Base-by-base conservation (phyloP, 1,140 invertebrate species). In the Procambarus virginalis region DNA sequence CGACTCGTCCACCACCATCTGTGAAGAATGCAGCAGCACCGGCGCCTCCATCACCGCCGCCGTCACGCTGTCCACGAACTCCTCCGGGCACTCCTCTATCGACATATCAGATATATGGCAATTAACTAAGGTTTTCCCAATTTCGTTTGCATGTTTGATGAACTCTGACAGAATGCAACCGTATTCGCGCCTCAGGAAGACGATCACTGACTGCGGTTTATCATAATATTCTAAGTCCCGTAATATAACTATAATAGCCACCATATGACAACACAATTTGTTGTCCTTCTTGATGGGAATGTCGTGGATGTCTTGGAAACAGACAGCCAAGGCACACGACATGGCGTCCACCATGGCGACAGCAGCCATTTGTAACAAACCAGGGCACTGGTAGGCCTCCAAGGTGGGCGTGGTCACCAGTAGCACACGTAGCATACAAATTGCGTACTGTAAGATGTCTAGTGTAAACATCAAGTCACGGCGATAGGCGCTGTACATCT, bases 1-100 rank as follows among this genome's bases (percentile, higher is more conserved):
- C 49, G 78, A 51, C 49, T 80, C 78, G 78, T 80, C 78, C 78
- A 80, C 78, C 78, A 80, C 78, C 78, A 80, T 80, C 3, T 58
- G 45, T 1, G 78, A 80, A 2, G 78, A 55, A 2, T 10, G 22
- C 2, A 80, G 78, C 20, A 51, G 4, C 51, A 80, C 78, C 3
- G 78, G 78, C 78, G 78, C 78, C 49, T 80, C 78, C 78, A 80
- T 80, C 17, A 80, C 45, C 49, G 49, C 49, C 78, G 55, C 49
- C 20, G 78, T 80, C 78, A 80, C 78, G 49, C 78, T 80, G 78
- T 80, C 78, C 78, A 80, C 4, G 17, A 80, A 80, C 51, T 34
- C 34, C 49, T 80, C 78, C 8, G 78, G 78, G 78, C 20, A 80
- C 34, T 34, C 34, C 34, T 34, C 34, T 34, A 34, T 34, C 34